Conservation (phyloP, 2,113 vertebrate species). For the Excalfactoria chinensis region DNA sequence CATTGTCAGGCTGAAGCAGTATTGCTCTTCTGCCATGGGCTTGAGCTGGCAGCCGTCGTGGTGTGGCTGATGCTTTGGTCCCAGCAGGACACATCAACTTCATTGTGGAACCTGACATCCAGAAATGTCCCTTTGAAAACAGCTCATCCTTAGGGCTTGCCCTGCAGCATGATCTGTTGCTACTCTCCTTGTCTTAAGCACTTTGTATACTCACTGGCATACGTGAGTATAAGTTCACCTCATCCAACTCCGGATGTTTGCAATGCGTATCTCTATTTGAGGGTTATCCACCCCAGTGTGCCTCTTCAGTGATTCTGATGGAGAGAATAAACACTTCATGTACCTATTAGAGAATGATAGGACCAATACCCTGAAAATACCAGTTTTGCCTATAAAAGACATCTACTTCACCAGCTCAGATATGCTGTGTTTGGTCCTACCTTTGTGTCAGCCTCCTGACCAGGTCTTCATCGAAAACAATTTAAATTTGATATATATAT, state of each 20-base stretch:
- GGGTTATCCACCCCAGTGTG: rapidly evolving
- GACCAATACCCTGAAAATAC: background rate
- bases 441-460: background rate
- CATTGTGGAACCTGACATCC: background rate
- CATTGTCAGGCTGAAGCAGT: background rate
- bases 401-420: background rate
- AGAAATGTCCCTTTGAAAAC: background rate
- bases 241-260: background rate
- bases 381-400: background rate
- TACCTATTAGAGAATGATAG: background rate
- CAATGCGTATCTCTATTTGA: background rate
- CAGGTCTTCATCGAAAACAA: background rate
- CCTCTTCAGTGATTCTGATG: background rate
- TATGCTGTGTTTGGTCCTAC: background rate
- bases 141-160: background rate
- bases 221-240: background rate
- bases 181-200: background rate
- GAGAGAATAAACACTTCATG: background rate
- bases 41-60: background rate
- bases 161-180: background rate
- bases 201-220: background rate
- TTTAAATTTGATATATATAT: background rate
- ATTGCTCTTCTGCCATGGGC: background rate
- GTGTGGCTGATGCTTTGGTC: background rate
- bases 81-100: background rate